phyloP scores from a whole-genome alignment of 2,888 invertebrate genomes.

The Pandemis corylana region DNA sequence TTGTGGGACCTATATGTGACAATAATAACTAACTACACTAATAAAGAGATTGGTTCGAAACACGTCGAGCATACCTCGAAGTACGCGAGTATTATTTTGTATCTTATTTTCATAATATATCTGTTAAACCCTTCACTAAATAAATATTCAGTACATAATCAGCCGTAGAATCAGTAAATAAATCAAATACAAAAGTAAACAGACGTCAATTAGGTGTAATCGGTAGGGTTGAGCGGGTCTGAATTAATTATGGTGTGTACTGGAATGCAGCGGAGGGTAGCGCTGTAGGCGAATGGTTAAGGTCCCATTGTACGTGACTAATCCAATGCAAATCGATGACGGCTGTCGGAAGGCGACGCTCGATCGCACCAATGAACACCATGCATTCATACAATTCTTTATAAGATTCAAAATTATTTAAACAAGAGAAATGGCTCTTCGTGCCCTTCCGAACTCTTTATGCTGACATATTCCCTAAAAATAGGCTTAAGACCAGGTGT shows the following conservation, averaged over 20 bases:
- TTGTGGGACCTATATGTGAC: no score
- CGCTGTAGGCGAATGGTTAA: conserved; percentile 37
- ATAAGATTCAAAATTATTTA: not conserved
- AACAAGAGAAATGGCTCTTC: not conserved
- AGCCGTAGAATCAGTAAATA: conserved; percentile 23
- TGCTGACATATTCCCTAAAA: not conserved
- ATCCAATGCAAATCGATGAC: conserved; percentile 58
- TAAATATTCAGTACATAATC: conserved; percentile 21
- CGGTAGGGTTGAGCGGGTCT: conserved; percentile 30
- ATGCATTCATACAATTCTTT: not conserved
- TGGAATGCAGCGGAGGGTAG: conserved; percentile 36
- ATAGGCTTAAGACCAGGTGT: not conserved
- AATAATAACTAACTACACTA: no score
- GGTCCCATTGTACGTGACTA: conserved; percentile 51
- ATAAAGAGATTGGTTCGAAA: no score
- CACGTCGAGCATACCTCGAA: no score
- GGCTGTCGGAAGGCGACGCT: conserved; percentile 44
- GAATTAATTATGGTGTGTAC: conserved; percentile 31
- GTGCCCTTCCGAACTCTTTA: not conserved
- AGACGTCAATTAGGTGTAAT: conserved; percentile 36
- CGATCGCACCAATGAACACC: not conserved
- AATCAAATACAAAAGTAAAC: conserved; percentile 33
- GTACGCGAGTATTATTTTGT: no score
- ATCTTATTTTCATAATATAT: no score
- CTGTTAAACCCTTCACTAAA: conserved; percentile 10